Base-by-base conservation (phyloP, 2,113 vertebrate genomes). In the Lamprologus sp. region DNA sequence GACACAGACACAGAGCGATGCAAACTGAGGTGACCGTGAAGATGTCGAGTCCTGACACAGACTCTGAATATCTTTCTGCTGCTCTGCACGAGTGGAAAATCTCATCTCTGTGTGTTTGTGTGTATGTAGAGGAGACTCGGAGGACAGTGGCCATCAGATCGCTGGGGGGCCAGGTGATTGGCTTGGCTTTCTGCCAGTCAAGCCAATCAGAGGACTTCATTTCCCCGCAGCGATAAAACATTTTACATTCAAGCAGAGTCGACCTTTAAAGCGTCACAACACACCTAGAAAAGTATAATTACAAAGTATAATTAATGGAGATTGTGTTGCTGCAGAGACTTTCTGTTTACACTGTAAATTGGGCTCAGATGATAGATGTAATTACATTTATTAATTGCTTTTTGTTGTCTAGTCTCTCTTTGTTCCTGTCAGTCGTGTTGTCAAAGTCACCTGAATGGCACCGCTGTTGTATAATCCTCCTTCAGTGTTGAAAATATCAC, bases 51-150 rank as follows among this genome's bases (percentile, higher is more conserved):
- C 10, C 31, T 23, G 58, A 86, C 31, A 45, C 81, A 85, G 47
- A 89, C 79, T 70, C 45, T 26, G 7, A 79, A 33, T 37, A 10
- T 47, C 45, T 86, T 73, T 88, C 26, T 63, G 55, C 40, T 11
- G 15, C 51, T 12, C 53, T 73, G 68, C 7, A 55, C 45, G 5
- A 77, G 85, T 75, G 73, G 53, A 86, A 85, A 82, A 81, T 87
- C 81, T 33, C 14, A 83, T 87, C 81, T 35, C 14, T 23, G 11
- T 79, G 54, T 28, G 26, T 77, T 31, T 77, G 73, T 77, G 26
- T 51, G 26, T n/a, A 19, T n/a, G 40, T 55, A 85, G 89, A 91
- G 90, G 93, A 89, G 87, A 94, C 70, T 91, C 87, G 73, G 88
- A 91, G 93, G 91, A 90, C 91, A 81, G 81, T 33, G 54, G 82